Conservation (phyloP, 2,797 vertebrate genomes). For the Artibeus lituratus region DNA sequence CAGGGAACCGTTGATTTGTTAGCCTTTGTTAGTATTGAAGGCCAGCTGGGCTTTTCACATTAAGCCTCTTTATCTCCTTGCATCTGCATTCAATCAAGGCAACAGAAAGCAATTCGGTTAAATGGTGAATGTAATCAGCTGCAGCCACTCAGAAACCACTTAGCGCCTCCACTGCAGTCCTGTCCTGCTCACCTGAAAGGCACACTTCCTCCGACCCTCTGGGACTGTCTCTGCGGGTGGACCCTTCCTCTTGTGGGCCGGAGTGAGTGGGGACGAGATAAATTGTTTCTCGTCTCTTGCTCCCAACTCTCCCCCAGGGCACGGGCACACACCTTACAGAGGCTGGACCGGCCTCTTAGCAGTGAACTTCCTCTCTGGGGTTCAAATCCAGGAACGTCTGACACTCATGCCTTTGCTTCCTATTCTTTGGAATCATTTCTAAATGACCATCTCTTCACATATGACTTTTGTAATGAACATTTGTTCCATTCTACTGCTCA, state of each 20-base stretch:
- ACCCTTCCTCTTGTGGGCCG: not conserved
- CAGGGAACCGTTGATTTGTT: not conserved
- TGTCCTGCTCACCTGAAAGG: not conserved
- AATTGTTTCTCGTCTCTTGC: not conserved
- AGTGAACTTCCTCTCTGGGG: not conserved
- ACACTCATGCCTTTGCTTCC: not conserved
- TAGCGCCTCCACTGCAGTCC: rapidly evolving
- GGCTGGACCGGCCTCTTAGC: not conserved
- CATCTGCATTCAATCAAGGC: not conserved
- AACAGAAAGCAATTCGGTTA: constrained; percentile 53
- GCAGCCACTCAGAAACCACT: not conserved
- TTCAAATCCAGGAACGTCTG: not conserved
- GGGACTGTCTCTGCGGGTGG: not conserved
- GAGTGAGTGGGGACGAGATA: not conserved
- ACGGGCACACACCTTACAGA: not conserved
- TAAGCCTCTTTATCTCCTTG: constrained; percentile 27
- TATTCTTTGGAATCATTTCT: not conserved
- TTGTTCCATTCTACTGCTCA: not conserved
- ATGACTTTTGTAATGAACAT: not conserved
- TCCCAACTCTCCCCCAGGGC: not conserved
- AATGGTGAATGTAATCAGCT: constrained; percentile 30
- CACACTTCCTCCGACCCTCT: not conserved
- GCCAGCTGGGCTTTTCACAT: not conserved
- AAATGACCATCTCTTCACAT: not conserved
- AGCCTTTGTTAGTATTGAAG: not conserved